phyloP scores from a whole-genome alignment of 2,888 invertebrate species.

The Cryptosula pallasiana region DNA sequence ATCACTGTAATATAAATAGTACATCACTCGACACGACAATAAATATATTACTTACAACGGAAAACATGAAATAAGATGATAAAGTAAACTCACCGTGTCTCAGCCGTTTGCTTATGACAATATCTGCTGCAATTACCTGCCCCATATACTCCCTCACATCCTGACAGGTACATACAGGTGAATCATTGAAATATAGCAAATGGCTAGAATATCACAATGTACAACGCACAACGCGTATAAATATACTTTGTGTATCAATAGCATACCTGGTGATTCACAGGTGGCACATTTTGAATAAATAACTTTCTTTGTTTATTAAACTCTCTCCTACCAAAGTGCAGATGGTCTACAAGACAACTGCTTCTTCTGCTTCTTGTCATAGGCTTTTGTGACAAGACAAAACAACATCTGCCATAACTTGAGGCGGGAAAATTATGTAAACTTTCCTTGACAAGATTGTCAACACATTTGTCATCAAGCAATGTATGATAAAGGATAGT shows the following conservation, averaged over 20 bases:
- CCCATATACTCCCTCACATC: slow-evolving; percentile 9
- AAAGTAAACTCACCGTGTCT: slow-evolving; percentile 4
- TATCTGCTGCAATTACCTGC: neutral
- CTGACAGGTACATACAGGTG: too few species aligned
- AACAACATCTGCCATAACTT: too few species aligned
- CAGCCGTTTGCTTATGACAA: slow-evolving; percentile 22
- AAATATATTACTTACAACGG: neutral
- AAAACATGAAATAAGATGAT: neutral
- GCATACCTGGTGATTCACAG: slow-evolving; percentile 18
- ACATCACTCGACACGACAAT: neutral
- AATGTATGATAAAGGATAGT: too few species aligned
- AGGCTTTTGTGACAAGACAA: neutral
- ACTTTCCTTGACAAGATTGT: too few species aligned
- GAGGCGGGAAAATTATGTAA: too few species aligned
- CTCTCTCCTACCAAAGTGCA: neutral
- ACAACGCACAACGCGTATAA: too few species aligned
- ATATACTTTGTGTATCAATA: too few species aligned
- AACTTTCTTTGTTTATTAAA: slow-evolving; percentile 23
- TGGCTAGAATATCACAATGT: too few species aligned
- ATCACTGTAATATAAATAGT: neutral
- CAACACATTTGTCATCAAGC: too few species aligned
- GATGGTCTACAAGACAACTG: neutral
- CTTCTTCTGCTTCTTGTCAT: neutral
- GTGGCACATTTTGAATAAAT: slow-evolving; percentile 18
- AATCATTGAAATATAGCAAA: too few species aligned